Evolutionary conservation across 1,140 invertebrate species (phyloP).

Genomic region (Pachypeltis micranthus): DNA sequence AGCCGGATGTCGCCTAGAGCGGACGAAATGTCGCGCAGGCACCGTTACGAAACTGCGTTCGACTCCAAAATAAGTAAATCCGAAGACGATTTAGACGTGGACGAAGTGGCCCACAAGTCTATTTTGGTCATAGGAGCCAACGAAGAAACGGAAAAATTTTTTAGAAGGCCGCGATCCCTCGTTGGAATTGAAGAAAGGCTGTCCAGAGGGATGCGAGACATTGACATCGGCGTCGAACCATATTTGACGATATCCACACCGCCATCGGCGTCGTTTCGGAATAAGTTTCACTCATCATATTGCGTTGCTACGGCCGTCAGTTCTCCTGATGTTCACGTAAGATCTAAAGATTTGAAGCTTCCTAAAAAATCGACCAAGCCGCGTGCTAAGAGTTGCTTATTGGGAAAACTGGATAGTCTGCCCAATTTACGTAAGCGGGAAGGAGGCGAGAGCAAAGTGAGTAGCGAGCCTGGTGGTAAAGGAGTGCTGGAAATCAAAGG

Average conservation of each 20-base stretch:
- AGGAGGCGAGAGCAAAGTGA: neutral
- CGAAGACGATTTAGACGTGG: slow-evolving; percentile 62
- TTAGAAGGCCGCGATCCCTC: slow-evolving; percentile 9
- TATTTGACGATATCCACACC: slow-evolving; percentile 58
- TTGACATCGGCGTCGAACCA: slow-evolving; percentile 29
- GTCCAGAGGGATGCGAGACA: slow-evolving; percentile 42
- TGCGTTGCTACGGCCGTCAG: slow-evolving; percentile 63
- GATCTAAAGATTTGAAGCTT: slow-evolving; percentile 43
- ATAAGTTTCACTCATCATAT: slow-evolving; percentile 54
- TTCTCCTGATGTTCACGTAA: slow-evolving; percentile 54
- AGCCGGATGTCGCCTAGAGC: slow-evolving; percentile 18
- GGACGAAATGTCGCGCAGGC: slow-evolving; percentile 54
- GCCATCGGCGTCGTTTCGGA: slow-evolving; percentile 62
- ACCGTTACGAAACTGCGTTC: slow-evolving; percentile 78
- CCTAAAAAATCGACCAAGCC: slow-evolving; percentile 51
- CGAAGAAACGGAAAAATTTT: neutral
- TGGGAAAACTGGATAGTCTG: slow-evolving; percentile 13
- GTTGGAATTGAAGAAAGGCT: slow-evolving; percentile 29
- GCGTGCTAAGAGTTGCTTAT: slow-evolving; percentile 47
- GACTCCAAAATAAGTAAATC: slow-evolving; percentile 72
- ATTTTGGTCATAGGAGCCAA: slow-evolving; percentile 13
- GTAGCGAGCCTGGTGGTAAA: neutral
- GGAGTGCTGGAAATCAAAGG: slow-evolving; percentile 55
- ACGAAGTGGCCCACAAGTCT: slow-evolving; percentile 21
- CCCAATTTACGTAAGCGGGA: slow-evolving; percentile 22